Evolutionary conservation across 2,797 vertebrate genomes (phyloP), one percentile per base, ranked within the genome.

Genomic region (Sylvia borin): DNA sequence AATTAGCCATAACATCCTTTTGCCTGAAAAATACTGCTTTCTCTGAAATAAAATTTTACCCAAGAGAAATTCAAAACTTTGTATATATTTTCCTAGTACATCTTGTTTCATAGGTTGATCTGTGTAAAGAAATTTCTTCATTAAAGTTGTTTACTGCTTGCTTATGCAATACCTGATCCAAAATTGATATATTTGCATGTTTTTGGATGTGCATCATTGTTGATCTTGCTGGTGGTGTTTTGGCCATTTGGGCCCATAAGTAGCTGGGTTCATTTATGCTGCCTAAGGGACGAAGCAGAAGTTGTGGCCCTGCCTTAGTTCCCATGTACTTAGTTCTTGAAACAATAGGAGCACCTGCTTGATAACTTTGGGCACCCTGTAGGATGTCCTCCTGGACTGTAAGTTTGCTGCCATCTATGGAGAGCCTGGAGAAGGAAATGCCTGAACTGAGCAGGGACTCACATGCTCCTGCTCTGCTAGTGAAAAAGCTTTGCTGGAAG

Each of bases 181-280:
- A 66, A 82, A 15, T 4, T 4, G 24, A 0, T 29, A 4, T 1
- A 2, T 22, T 65, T 79, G 47, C 47, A 43, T 5, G 1, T 48
- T 68, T 79, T 53, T 38, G 50, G 32, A 32, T 22, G 9, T 6
- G 5, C n/a, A 32, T 55, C 1, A 2, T 14, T 11, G 16, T 47
- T 31, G 43, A 11, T 82, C 51, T 62, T 54, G 14, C 38, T 53
- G 10, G 11, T 40, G 66, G 17, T 68, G 31, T 34, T 76, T 34
- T 62, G 31, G 18, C 38, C 54, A 24, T 29, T 29, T 10, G 19
- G 40, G 21, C 1, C 0, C 38, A 12, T 0, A 1, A 84, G 12
- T 32, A 38, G 5, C 36, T 70, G 50, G 4, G 26, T 65, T 68
- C 1, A 2, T 70, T 61, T 79, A 8, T 31, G 19, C 15, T 70